A percentile compares a stretch with the other conserved stretches of the same genome.
These are phyloP conservation scores for Tychaedon coryphoeus DNA, from an alignment of 2,113 vertebrate genomes.

Conservation along the genomic window DNA sequence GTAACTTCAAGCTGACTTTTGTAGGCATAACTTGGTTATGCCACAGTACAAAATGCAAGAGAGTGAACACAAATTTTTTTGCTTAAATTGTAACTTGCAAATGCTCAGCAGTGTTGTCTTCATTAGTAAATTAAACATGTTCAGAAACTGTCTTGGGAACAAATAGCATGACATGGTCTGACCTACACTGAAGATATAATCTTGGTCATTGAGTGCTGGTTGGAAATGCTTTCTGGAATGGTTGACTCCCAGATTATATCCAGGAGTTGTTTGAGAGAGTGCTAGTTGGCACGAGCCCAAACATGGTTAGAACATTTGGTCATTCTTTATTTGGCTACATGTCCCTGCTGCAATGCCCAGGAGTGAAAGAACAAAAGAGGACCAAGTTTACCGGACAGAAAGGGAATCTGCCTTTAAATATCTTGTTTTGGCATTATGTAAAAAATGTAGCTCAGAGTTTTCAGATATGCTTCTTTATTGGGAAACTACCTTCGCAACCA, in stretches of 20 bases:
- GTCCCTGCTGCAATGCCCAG: accelerated
- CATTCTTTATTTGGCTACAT: neutral
- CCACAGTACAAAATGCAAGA: neutral
- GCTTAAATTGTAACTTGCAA: neutral
- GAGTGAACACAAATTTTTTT: neutral
- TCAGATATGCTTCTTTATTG: neutral
- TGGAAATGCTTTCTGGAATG: neutral
- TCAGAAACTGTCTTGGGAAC: neutral
- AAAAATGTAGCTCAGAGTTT: neutral
- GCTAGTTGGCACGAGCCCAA: neutral
- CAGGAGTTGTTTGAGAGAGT: neutral
- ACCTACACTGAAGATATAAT: neutral
- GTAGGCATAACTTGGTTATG: neutral
- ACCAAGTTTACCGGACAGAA: neutral
- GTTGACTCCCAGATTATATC: neutral
- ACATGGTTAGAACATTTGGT: neutral
- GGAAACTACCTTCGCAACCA: neutral
- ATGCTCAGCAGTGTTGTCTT: neutral
- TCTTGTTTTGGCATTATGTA: neutral
- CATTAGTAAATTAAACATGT: neutral
- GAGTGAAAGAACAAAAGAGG: neutral
- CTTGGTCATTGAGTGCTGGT: neutral
- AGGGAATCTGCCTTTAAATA: neutral
- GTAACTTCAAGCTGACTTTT: neutral
- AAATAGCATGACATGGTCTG: neutral